A percentile compares a stretch with the other conserved stretches of the same genome.
phyloP scores from a whole-genome alignment of 2,888 invertebrate genomes.

The Margaritifera margaritifera region DNA sequence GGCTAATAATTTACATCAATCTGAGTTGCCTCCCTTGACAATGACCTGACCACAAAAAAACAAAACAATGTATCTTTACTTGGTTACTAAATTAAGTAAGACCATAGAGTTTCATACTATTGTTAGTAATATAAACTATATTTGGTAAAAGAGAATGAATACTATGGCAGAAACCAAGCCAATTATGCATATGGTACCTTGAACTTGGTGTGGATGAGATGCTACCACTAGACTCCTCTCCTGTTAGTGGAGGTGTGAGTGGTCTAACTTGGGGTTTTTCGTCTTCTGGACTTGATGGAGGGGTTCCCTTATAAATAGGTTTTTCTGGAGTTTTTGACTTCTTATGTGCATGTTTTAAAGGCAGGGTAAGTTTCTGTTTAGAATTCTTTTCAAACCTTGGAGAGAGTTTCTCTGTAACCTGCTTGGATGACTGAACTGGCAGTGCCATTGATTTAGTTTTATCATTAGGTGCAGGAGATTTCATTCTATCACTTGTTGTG shows the following conservation, averaged over 20 bases:
- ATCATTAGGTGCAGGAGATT: constrained; percentile 3
- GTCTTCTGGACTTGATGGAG: constrained; percentile 59
- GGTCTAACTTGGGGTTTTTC: constrained; percentile 45
- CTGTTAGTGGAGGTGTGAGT: constrained; percentile 56
- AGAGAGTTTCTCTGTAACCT: background rate
- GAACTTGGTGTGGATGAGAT: constrained; percentile 27
- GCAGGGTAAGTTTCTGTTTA: too few relatives aligned
- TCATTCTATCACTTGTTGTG: constrained; percentile 8
- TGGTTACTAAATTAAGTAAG: too few relatives aligned
- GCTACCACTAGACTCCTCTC: constrained; percentile 20
- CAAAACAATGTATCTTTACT: too few relatives aligned
- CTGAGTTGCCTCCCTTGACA: too few relatives aligned
- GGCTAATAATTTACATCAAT: too few relatives aligned
- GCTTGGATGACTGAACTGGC: background rate
- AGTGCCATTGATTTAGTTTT: constrained; percentile 2
- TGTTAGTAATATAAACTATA: too few relatives aligned
- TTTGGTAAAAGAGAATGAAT: too few relatives aligned
- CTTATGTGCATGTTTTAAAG: constrained; percentile 28
- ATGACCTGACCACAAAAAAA: too few relatives aligned
- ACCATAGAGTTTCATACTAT: too few relatives aligned
- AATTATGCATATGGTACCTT: constrained; percentile 13
- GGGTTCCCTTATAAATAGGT: constrained; percentile 64
- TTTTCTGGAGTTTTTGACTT: constrained; percentile 35
- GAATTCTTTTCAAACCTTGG: background rate
- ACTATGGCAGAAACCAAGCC: too few relatives aligned